These are phyloP conservation scores for Scaptomyza pallida DNA, from an alignment of 1,140 invertebrate species.

Conservation along the genomic window DNA sequence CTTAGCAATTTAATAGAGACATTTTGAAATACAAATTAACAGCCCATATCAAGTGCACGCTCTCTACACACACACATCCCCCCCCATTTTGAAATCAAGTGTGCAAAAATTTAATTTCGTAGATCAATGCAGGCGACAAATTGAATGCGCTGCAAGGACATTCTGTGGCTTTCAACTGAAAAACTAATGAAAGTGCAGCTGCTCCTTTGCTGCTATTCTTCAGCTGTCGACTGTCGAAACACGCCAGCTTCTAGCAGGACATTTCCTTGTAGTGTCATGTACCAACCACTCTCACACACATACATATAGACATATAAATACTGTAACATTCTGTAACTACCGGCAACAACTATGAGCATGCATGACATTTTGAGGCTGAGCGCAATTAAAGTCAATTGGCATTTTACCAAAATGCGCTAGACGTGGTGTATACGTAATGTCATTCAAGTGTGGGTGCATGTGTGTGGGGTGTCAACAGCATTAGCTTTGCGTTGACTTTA, in stretches of 20 bases:
- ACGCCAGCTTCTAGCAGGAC: slow-evolving; percentile 22
- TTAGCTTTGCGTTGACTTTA: slow-evolving; percentile 55
- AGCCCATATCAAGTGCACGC: slow-evolving; percentile 35
- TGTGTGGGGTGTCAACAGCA: slow-evolving; percentile 51
- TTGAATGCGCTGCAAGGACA: slow-evolving; percentile 62
- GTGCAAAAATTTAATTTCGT: slow-evolving; percentile 74
- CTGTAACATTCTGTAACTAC: slow-evolving; percentile 10
- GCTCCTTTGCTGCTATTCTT: slow-evolving; percentile 8
- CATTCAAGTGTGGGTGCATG: slow-evolving; percentile 24
- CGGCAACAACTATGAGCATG: slow-evolving; percentile 16
- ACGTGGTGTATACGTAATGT: slow-evolving; percentile 73
- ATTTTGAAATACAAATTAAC: slow-evolving; percentile 71
- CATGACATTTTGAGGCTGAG: slow-evolving; percentile 63
- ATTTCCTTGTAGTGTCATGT: slow-evolving; percentile 43
- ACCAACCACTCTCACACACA: slow-evolving; percentile 13
- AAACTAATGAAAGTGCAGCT: slow-evolving; percentile 68
- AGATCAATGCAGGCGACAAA: slow-evolving; percentile 7
- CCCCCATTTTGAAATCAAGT: slow-evolving; percentile 66
- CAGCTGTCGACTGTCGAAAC: slow-evolving; percentile 7
- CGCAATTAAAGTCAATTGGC: slow-evolving; percentile 79
- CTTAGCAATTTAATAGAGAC: slow-evolving; percentile 71
- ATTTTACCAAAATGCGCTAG: slow-evolving; percentile 71
- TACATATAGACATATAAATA: slow-evolving; percentile 11
- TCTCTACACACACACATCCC: slow-evolving; percentile 2
- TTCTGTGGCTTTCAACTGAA: slow-evolving; percentile 59